These are phyloP conservation scores for Trachymyrmex septentrionalis DNA, from an alignment of 1,140 invertebrate genomes.

Conservation along the genomic window DNA sequence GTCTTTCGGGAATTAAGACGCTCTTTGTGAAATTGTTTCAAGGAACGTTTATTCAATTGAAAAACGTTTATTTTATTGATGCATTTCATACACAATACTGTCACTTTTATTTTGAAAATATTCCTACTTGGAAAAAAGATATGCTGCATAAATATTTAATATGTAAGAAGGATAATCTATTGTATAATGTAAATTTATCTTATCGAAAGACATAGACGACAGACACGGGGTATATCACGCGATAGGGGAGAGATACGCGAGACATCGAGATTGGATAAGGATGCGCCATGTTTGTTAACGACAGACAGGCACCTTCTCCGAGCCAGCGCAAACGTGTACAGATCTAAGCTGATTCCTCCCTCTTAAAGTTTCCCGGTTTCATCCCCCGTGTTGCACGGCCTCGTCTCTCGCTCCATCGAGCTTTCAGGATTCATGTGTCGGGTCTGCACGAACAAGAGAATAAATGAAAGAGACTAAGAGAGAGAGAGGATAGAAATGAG, in stretches of 20 bases:
- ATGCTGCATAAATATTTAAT: background rate
- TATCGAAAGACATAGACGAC: slow-evolving; percentile 44
- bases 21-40: background rate
- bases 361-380: slow-evolving; percentile 70
- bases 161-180: slow-evolving; percentile 28
- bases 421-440: slow-evolving; percentile 75
- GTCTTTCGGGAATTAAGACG: slow-evolving; percentile 27
- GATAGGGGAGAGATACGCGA: slow-evolving; percentile 54
- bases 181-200: slow-evolving; percentile 9
- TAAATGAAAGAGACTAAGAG: slow-evolving; percentile 65
- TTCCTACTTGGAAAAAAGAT: background rate
- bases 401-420: slow-evolving; percentile 69
- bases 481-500: slow-evolving; percentile 61
- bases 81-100: background rate
- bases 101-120: background rate
- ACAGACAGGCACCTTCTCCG: slow-evolving; percentile 62
- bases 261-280: slow-evolving; percentile 64
- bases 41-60: background rate
- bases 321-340: slow-evolving; percentile 61
- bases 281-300: slow-evolving; percentile 67
- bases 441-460: slow-evolving; percentile 70
- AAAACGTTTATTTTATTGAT: no score
- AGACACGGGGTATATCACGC: slow-evolving; percentile 36
- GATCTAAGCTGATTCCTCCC: slow-evolving; percentile 73
- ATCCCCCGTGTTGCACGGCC: slow-evolving; percentile 53